These are phyloP conservation scores for Drosophila mulleri DNA, from an alignment of 2,888 invertebrate species.

Conservation along the genomic window DNA sequence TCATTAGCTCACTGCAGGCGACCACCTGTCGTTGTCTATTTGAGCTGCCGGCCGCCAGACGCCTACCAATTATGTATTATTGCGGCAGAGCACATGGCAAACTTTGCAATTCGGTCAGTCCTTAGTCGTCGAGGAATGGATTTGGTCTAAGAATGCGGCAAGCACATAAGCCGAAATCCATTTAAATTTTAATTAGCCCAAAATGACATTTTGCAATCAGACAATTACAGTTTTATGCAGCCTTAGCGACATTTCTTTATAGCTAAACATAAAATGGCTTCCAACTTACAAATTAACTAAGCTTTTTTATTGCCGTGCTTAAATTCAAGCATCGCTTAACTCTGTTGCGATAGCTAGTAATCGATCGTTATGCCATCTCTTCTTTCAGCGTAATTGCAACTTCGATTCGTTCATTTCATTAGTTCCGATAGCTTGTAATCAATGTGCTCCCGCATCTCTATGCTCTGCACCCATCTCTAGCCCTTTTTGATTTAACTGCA, in stretches of 20 bases:
- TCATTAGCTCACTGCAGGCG: constrained; percentile 40
- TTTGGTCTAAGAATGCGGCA: constrained; percentile 31
- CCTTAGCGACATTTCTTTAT: background rate
- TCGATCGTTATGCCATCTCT: background rate
- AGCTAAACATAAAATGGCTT: background rate
- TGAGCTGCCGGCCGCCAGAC: constrained; percentile 57
- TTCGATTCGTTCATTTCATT: background rate
- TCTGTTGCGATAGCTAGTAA: background rate
- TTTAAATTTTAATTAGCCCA: constrained; percentile 47
- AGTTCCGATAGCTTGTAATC: background rate
- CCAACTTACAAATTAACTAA: background rate
- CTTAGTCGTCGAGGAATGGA: constrained; percentile 15
- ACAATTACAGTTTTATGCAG: background rate
- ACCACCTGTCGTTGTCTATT: constrained; percentile 83
- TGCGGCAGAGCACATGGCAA: constrained; percentile 34
- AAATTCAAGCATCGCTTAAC: background rate
- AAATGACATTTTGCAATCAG: constrained; percentile 20
- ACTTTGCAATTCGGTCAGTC: constrained; percentile 47
- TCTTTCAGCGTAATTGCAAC: background rate
- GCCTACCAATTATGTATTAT: constrained; percentile 71
- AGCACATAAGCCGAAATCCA: constrained; percentile 25
- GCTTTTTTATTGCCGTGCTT: background rate
- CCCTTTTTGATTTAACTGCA: background rate
- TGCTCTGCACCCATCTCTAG: background rate
- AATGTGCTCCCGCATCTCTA: background rate